Evolutionary conservation across 2,797 vertebrate species (phyloP).

Genomic region (Sebastes taczanowskii): DNA sequence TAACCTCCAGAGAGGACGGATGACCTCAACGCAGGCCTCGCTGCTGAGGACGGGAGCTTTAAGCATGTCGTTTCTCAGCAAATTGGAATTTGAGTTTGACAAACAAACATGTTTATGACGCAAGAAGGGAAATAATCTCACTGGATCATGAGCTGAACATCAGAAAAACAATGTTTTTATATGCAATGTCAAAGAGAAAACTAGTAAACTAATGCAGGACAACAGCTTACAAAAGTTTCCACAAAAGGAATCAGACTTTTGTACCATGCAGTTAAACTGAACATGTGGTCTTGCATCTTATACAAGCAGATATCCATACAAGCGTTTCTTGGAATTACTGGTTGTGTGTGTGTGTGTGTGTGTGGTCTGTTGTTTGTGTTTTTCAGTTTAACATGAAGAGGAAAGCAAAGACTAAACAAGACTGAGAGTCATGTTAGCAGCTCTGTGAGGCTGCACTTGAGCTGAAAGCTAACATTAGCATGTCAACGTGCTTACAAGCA

Average conservation of each 20-base stretch:
- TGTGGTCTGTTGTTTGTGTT: background rate
- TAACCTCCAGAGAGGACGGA: conserved; percentile 41
- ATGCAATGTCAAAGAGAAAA: background rate
- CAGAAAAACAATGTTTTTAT: background rate
- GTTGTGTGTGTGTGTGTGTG: background rate
- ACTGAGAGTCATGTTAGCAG: background rate
- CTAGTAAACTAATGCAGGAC: background rate
- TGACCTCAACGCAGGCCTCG: conserved; percentile 18
- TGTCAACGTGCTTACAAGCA: too few relatives aligned
- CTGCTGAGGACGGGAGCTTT: background rate
- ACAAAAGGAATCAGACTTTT: background rate
- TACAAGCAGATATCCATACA: background rate
- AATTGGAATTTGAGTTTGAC: background rate
- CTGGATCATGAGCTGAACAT: background rate
- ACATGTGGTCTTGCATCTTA: background rate
- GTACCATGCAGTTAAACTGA: background rate
- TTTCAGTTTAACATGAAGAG: background rate
- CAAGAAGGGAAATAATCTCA: background rate
- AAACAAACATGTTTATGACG: conserved; percentile 1
- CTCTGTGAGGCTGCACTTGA: background rate
- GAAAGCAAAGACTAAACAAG: background rate
- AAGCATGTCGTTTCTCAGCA: background rate
- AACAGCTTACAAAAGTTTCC: too few relatives aligned
- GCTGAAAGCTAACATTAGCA: background rate
- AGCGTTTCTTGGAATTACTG: background rate